Evolutionary conservation across 2,888 invertebrate genomes (phyloP), one percentile per base, ranked within the genome.

Genomic region (Gastracanthus pulcherrimus): DNA sequence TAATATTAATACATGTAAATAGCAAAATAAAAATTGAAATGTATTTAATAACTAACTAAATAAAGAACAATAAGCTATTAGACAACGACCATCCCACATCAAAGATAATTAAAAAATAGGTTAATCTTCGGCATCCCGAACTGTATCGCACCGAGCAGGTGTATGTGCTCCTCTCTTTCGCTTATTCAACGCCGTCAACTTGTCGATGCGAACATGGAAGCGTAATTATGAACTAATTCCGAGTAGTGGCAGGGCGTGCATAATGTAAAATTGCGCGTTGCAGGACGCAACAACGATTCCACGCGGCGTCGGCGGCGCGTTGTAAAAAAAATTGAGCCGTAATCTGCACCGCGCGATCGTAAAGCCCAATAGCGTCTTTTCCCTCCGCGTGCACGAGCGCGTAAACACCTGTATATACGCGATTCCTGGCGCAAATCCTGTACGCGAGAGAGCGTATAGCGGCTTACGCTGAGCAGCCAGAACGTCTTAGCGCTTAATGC

Each of bases 191-290:
- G 16, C 19, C 16, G 23, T 6, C 16, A 55, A 41, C 41, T 38
- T 58, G n/a, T n/a, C n/a, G n/a, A n/a, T n/a, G n/a, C n/a, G n/a
- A n/a, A n/a, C n/a, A n/a, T 26, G 31, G 13, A 38, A 55, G 38
- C 48, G 51, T 19, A 79, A 79, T 79, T 79, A 72, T 79, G 41
- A 58, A 66, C 66, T 79, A 58, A 79, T 72, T 70, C 3, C 29
- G 6, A 29, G n/a, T 69, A 5, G n/a, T 38, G 19, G 36, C 36
- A n/a, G 31, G 19, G 36, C 45, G 23, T 31, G 48, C 19, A 36
- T 66, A 72, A 64, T 79, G 66, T 26, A 66, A 79, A 79, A 66
- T 66, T 72, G 36, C 71, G 19, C 60, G n/a, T n/a, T n/a, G n/a
- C n/a, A n/a, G n/a, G n/a, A n/a, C n/a, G n/a, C n/a, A n/a, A n/a